Conservation (phyloP, 2,113 vertebrate genomes). For the Prochilodus magdalenae region DNA sequence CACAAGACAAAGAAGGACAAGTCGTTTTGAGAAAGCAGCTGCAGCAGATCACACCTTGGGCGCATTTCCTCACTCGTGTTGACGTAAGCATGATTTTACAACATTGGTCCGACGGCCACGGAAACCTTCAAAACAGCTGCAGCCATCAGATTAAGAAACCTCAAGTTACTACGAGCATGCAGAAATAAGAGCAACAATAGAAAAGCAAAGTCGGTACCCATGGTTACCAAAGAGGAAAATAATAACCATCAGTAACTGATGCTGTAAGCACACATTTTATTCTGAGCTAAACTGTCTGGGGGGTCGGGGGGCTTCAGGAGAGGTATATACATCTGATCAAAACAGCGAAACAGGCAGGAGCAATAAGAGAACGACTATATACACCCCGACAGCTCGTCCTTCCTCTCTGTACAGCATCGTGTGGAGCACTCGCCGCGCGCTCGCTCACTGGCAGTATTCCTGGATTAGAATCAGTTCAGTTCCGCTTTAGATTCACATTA, state of each 20-base stretch:
- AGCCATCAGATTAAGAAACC: slow-evolving; percentile 30
- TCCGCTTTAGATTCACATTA: slow-evolving; percentile 54
- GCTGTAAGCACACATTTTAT: slow-evolving; percentile 13
- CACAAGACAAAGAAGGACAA: slow-evolving; percentile 63
- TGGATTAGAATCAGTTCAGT: slow-evolving; percentile 20
- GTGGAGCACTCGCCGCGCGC: slow-evolving; percentile 36
- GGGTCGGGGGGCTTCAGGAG: neutral
- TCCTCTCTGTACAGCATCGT: slow-evolving; percentile 65
- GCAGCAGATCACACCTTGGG: slow-evolving; percentile 67
- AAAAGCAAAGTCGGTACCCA: slow-evolving; percentile 14
- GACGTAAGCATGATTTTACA: slow-evolving; percentile 53
- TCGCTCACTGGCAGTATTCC: slow-evolving; percentile 14
- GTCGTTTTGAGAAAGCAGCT: slow-evolving; percentile 66
- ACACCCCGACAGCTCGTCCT: slow-evolving; percentile 55
- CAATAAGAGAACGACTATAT: slow-evolving; percentile 67
- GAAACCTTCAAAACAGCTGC: slow-evolving; percentile 45
- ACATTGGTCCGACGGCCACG: slow-evolving; percentile 33
- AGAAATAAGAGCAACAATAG: slow-evolving; percentile 38
- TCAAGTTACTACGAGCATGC: slow-evolving; percentile 51
- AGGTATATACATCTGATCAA: slow-evolving; percentile 59
- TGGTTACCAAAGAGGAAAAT: slow-evolving; percentile 14
- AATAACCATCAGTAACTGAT: slow-evolving; percentile 14
- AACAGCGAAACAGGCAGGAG: slow-evolving; percentile 67
- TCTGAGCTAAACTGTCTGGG: neutral
- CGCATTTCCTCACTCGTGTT: slow-evolving; percentile 51